These are phyloP conservation scores for Drymonia ruficornis DNA, from an alignment of 2,888 invertebrate genomes.

Conservation along the genomic window DNA sequence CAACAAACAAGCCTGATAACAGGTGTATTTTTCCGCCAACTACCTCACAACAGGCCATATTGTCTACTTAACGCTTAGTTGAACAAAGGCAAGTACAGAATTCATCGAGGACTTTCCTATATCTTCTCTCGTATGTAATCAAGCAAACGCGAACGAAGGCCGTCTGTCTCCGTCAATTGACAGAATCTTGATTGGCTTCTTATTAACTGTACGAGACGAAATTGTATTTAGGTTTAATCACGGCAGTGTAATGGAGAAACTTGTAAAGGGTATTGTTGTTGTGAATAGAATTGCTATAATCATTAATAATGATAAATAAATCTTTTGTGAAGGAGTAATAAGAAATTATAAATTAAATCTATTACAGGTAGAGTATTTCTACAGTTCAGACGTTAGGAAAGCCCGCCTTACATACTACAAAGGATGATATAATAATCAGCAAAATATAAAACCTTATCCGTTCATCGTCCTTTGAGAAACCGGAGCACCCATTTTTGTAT, in stretches of 20 bases:
- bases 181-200: constrained; percentile 9
- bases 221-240: constrained; percentile 19
- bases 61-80: background rate
- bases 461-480: background rate
- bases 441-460: background rate
- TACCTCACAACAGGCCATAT: too few species aligned
- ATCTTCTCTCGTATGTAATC: constrained; percentile 6
- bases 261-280: background rate
- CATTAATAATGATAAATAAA: too few species aligned
- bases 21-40: too few species aligned
- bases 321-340: too few species aligned
- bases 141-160: constrained; percentile 23
- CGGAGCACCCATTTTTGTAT: background rate
- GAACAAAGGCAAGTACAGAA: background rate
- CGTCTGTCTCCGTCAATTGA: constrained; percentile 12
- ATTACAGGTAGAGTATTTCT: too few species aligned
- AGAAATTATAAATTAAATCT: too few species aligned
- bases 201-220: constrained; percentile 14
- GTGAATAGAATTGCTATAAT: too few species aligned
- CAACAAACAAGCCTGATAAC: too few species aligned
- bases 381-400: too few species aligned
- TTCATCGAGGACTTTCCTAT: constrained; percentile 1
- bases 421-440: background rate
- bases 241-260: background rate
- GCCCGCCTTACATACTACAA: too few species aligned